Conservation (phyloP, 2,888 invertebrate genomes). For the Myopa testacea region DNA sequence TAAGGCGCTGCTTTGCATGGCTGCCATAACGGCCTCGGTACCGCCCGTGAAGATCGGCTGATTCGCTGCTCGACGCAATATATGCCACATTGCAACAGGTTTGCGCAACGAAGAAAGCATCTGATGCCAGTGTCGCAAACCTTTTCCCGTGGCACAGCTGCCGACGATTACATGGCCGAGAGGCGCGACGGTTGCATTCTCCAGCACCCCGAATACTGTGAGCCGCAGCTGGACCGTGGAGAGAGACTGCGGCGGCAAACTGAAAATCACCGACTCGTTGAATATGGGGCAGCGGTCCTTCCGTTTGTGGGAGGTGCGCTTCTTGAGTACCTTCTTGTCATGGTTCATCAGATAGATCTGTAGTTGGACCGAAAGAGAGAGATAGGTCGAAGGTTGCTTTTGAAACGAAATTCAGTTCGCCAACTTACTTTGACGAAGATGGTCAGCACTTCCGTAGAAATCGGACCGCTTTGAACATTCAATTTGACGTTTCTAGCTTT, state of each 20-base stretch:
- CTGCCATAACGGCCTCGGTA: conserved; percentile 62
- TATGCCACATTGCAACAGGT: conserved; percentile 89
- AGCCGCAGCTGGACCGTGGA: conserved; percentile 82
- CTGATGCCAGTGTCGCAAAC: conserved; percentile 84
- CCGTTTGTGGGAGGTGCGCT: conserved; percentile 81
- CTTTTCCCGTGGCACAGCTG: conserved; percentile 77
- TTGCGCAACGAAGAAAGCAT: conserved; percentile 84
- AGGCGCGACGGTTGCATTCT: conserved; percentile 72
- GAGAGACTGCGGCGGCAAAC: conserved; percentile 77
- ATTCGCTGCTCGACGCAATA: conserved; percentile 70
- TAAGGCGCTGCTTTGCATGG: conserved; percentile 59
- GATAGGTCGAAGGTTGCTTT: not conserved
- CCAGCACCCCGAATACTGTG: conserved; percentile 70
- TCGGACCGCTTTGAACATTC: conserved; percentile 50
- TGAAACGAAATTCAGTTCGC: not conserved
- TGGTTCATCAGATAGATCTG: conserved; percentile 83
- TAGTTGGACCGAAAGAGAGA: not conserved
- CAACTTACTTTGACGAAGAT: conserved; percentile 79
- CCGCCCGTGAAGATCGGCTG: conserved; percentile 62
- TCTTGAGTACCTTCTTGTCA: conserved; percentile 84
- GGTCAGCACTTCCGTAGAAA: conserved; percentile 71
- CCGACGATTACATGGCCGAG: conserved; percentile 86
- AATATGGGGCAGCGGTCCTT: conserved; percentile 82
- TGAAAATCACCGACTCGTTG: conserved; percentile 88
- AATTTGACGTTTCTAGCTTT: conserved; percentile 81